Conservation (phyloP, 1,140 invertebrate species). For the Solenopsis fugax region DNA sequence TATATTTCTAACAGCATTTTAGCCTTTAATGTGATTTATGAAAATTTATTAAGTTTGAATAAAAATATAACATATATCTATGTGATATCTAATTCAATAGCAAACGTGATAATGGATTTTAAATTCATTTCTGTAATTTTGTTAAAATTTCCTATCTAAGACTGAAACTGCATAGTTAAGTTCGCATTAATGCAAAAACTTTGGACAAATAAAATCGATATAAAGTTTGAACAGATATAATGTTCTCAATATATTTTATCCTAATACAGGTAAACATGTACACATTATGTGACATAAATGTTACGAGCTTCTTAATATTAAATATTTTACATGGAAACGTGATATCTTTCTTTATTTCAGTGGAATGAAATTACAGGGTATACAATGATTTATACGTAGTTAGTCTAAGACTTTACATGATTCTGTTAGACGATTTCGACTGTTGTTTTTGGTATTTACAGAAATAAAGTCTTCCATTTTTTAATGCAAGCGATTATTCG, state of each 20-base stretch:
- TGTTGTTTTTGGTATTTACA: constrained; percentile 80
- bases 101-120: constrained; percentile 44
- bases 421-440: constrained; percentile 68
- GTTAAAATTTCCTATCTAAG: constrained; percentile 65
- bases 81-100: constrained; percentile 1
- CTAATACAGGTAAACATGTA: constrained; percentile 34
- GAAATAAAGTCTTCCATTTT: constrained; percentile 66
- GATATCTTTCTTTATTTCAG: constrained; percentile 82
- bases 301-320: constrained; percentile 32
- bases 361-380: constrained; percentile 83
- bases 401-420: constrained; percentile 80
- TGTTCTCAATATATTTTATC: constrained; percentile 17
- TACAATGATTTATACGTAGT: constrained; percentile 78
- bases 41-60: constrained; percentile 54
- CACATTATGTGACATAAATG: constrained; percentile 27
- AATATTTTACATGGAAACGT: constrained; percentile 70
- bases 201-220: constrained; percentile 70
- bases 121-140: constrained; percentile 49
- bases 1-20: constrained; percentile 48
- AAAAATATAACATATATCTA: not conserved
- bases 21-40: constrained; percentile 38
- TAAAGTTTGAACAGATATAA: constrained; percentile 38
- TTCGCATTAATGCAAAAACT: constrained; percentile 62
- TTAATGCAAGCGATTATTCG: constrained; percentile 44
- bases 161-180: constrained; percentile 74